Evolutionary conservation across 2,797 vertebrate species (phyloP).

Genomic region (Darevskia mixta): DNA sequence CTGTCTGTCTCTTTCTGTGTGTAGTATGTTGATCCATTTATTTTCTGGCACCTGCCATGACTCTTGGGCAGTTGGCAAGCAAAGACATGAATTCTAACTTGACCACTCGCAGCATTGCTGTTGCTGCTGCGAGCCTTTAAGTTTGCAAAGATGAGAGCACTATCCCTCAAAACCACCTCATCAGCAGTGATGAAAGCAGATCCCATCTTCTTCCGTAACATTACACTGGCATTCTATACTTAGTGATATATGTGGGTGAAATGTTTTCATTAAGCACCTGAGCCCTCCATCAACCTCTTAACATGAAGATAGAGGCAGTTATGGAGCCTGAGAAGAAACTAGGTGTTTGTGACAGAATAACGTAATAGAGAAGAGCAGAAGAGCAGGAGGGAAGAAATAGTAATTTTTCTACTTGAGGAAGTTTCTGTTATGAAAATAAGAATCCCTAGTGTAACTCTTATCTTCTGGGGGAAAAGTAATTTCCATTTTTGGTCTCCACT

Average conservation of each 20-base stretch:
- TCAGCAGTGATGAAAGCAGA: neutral
- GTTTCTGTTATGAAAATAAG: neutral
- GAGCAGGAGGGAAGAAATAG: neutral
- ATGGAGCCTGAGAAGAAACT: neutral
- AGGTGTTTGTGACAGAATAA: neutral
- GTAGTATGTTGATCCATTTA: neutral
- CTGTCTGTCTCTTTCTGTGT: neutral
- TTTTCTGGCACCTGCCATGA: neutral
- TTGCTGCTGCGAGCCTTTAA: neutral
- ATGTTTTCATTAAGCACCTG: neutral
- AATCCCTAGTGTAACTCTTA: neutral
- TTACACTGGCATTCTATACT: neutral
- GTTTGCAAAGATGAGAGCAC: neutral
- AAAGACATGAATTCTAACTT: neutral
- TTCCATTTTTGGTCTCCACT: neutral
- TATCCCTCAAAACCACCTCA: neutral
- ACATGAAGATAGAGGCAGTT: neutral
- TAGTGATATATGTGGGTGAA: neutral
- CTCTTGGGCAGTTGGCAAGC: neutral
- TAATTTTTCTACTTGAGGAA: neutral
- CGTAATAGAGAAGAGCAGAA: neutral
- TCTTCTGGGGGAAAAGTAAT: neutral
- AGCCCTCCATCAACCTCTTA: neutral
- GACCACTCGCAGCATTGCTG: neutral
- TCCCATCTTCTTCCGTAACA: neutral